Conservation (phyloP, 2,113 vertebrate genomes). For the Melanerpes formicivorus region DNA sequence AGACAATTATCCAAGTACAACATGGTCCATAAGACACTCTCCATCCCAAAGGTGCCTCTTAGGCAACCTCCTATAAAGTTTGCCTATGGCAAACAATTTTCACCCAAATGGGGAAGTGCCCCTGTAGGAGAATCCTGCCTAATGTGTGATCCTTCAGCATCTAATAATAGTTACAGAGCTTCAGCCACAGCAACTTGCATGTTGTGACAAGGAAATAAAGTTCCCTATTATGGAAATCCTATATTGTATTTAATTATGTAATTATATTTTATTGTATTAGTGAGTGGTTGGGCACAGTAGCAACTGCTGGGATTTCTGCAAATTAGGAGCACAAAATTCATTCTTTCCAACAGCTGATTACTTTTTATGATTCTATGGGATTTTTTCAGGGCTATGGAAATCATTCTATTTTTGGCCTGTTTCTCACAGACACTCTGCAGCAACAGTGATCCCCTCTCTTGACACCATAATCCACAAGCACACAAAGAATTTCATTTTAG, state of each 20-base stretch:
- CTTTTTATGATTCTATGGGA: constrained; percentile 52
- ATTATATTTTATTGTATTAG: constrained; percentile 76
- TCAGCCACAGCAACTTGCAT: constrained; percentile 29
- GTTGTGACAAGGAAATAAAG: constrained; percentile 72
- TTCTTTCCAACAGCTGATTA: constrained; percentile 60
- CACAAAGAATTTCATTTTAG: constrained; percentile 1
- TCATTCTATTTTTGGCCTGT: constrained; percentile 37
- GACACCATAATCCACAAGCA: constrained; percentile 1
- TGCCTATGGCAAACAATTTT: background rate
- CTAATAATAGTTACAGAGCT: background rate
- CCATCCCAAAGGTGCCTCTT: background rate
- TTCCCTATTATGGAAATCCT: constrained; percentile 73
- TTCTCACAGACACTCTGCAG: constrained; percentile 33
- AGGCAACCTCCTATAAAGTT: background rate
- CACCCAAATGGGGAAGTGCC: background rate
- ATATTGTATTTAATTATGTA: constrained; percentile 75
- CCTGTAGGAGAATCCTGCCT: background rate
- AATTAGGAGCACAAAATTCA: constrained; percentile 56
- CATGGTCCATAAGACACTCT: background rate
- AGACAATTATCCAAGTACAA: background rate
- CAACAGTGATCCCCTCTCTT: constrained; percentile 1
- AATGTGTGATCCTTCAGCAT: background rate
- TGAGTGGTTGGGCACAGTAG: constrained; percentile 37
- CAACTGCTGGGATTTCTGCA: constrained; percentile 55
- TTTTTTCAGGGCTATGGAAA: constrained; percentile 40